Conservation (phyloP, 2,113 vertebrate genomes). For the Melanotaenia duboulayi region DNA sequence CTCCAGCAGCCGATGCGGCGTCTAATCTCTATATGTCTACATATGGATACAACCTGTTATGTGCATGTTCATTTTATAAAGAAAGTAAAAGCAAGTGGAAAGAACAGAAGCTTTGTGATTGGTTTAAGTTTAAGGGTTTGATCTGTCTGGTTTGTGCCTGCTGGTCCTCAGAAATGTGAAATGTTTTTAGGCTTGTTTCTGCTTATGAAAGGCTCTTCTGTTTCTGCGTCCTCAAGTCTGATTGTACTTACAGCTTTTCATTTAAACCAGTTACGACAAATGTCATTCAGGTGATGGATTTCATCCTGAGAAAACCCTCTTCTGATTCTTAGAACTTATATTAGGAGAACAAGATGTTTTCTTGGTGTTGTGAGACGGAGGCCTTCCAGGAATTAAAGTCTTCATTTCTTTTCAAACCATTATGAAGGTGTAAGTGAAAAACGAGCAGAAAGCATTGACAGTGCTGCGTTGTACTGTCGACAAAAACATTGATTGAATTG, state of each 20-base stretch:
- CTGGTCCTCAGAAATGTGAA: background rate
- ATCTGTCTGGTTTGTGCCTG: no score
- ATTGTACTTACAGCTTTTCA: background rate
- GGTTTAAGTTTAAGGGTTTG: no score
- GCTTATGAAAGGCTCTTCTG: background rate
- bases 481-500: no score
- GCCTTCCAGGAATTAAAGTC: no score
- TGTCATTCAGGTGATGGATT: background rate
- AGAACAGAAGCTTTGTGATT: no score
- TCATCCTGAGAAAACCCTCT: background rate
- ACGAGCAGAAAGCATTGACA: slow-evolving; percentile 8
- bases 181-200: background rate
- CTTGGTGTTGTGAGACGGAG: slow-evolving; percentile 1
- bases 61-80: no score
- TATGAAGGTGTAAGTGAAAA: slow-evolving; percentile 14
- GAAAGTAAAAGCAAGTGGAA: no score
- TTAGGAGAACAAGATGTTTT: background rate
- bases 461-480: no score
- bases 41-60: no score
- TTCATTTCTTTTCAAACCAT: background rate
- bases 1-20: no score
- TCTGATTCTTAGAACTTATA: slow-evolving; percentile 3
- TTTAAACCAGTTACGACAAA: background rate
- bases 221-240: background rate
- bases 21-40: no score